Conservation (phyloP, 2,113 vertebrate species). For the Gracilinanus agilis region DNA sequence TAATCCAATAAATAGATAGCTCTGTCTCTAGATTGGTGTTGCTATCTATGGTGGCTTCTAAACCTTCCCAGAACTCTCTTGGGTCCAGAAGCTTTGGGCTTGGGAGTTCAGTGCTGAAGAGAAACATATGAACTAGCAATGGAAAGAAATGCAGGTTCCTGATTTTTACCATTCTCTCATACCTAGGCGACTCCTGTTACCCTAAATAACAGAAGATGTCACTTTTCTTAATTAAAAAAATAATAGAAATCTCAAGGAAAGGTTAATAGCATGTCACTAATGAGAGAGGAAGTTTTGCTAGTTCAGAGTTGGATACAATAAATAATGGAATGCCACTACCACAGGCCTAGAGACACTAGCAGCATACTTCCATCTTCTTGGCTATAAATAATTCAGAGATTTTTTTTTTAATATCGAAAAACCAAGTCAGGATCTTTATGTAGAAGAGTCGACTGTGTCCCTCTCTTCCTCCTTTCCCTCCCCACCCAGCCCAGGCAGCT, state of each 20-base stretch:
- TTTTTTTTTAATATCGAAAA: conserved; percentile 81
- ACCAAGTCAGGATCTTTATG: conserved; percentile 79
- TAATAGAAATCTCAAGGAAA: conserved; percentile 46
- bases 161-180: background rate
- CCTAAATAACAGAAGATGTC: background rate
- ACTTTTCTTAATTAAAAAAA: conserved; percentile 16
- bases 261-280: conserved; percentile 12
- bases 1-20: background rate
- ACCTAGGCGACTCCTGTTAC: conserved; percentile 5
- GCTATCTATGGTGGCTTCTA: background rate
- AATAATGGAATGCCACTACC: conserved; percentile 67
- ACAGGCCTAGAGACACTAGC: conserved; percentile 51
- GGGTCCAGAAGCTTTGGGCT: background rate
- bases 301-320: conserved; percentile 68
- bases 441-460: conserved; percentile 63
- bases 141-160: background rate
- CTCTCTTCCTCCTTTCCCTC: conserved; percentile 54
- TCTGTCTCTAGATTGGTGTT: background rate
- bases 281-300: conserved; percentile 38
- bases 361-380: conserved; percentile 75
- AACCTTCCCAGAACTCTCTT: background rate
- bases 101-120: too few relatives aligned
- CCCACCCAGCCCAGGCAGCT: conserved; percentile 54
- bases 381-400: conserved; percentile 84
- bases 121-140: background rate